Conservation (phyloP, 2,113 vertebrate genomes). For the Percina caprodes region DNA sequence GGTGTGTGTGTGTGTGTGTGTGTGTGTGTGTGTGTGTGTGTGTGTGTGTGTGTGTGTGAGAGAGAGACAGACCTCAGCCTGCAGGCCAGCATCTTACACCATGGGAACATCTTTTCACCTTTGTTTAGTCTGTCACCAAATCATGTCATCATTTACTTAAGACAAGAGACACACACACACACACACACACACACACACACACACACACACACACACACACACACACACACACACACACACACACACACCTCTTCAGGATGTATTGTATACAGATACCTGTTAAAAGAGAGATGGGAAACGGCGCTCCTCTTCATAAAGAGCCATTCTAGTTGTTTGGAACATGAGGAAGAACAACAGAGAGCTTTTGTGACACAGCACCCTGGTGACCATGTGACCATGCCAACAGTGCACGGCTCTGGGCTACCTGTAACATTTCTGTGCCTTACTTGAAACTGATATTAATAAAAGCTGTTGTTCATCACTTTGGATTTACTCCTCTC, state of each 20-base stretch:
- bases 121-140: conserved; percentile 75
- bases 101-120: conserved; percentile 68
- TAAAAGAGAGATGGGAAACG: conserved; percentile 48
- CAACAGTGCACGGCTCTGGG: conserved; percentile 4
- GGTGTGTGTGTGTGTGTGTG: conserved; percentile 11
- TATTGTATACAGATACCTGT: conserved; percentile 26
- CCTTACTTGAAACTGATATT: neutral
- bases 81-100: conserved; percentile 68
- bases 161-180: conserved; percentile 40
- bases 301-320: conserved; percentile 23
- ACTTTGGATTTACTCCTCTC: neutral
- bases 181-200: conserved; percentile 2
- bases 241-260: conserved; percentile 38
- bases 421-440: neutral
- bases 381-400: conserved; percentile 30
- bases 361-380: conserved; percentile 42
- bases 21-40: too few species aligned
- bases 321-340: conserved; percentile 34
- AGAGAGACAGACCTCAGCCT: conserved; percentile 38
- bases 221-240: neutral
- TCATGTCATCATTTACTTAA: conserved; percentile 75
- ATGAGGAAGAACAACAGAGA: conserved; percentile 39
- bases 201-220: conserved; percentile 5
- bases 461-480: neutral
- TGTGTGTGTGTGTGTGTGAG: neutral